phyloP scores from a whole-genome alignment of 92 coral and sea anemone genomes.

The Zoanthus solanderi region DNA sequence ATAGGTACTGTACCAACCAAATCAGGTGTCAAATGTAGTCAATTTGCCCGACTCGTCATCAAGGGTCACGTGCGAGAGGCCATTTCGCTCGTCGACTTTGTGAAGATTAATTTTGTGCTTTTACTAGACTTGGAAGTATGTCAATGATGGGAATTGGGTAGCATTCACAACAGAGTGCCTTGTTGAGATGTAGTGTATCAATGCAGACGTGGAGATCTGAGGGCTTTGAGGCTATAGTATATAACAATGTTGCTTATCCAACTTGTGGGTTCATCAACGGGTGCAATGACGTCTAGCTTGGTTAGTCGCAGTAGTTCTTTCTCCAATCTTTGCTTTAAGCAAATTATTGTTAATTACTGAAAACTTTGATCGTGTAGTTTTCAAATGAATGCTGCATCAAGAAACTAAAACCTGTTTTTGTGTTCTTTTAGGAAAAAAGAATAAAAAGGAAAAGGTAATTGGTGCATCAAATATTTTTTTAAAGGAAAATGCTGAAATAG shows the following conservation, averaged over 20 bases:
- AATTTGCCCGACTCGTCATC: constrained; percentile 22
- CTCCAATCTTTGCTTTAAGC: constrained; percentile 17
- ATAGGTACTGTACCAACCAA: constrained; percentile 42
- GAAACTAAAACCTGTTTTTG: background rate
- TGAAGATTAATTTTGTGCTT: background rate
- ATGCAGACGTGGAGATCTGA: constrained; percentile 51
- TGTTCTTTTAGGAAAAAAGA: constrained; percentile 16
- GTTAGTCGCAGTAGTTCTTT: constrained; percentile 48
- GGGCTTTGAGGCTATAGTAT: constrained; percentile 17
- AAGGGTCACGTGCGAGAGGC: constrained; percentile 27
- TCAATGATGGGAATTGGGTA: constrained; percentile 40
- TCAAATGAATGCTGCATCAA: too few species aligned
- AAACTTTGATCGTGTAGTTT: too few species aligned
- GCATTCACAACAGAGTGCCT: constrained; percentile 28
- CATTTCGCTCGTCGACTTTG: background rate
- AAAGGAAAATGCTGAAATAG: background rate
- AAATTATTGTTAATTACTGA: too few species aligned
- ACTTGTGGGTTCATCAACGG: constrained; percentile 51
- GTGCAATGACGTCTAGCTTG: constrained; percentile 32
- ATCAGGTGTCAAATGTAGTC: constrained; percentile 16
- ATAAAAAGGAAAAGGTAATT: constrained; percentile 41
- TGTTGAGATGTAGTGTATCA: constrained; percentile 49
- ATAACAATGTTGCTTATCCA: constrained; percentile 57
- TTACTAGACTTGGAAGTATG: constrained; percentile 42
- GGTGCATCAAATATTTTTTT: background rate